Evolutionary conservation across 2,113 vertebrate species (phyloP).

Genomic region (Gymnocephalus cernua): DNA sequence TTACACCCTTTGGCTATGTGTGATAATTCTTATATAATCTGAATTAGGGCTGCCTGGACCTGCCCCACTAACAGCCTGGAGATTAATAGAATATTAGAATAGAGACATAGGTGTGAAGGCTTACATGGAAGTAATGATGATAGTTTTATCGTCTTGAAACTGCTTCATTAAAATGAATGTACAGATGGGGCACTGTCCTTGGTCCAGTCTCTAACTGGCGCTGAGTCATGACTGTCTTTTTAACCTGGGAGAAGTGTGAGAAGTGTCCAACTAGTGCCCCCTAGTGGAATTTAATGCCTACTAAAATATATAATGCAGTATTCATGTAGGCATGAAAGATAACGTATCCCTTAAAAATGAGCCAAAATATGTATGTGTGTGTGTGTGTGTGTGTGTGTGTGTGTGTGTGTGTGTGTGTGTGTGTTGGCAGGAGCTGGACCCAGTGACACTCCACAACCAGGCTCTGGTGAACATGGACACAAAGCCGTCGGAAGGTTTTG

Average conservation of each 20-base stretch:
- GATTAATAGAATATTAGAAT: slow-evolving; percentile 37
- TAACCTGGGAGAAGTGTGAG: background rate
- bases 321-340: no score
- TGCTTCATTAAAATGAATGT: slow-evolving; percentile 39
- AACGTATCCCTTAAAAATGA: no score
- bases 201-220: background rate
- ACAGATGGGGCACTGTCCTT: slow-evolving; percentile 21
- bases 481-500: slow-evolving; percentile 93
- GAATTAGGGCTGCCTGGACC: slow-evolving; percentile 25
- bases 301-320: background rate
- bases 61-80: slow-evolving; percentile 20
- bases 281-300: slow-evolving; percentile 25
- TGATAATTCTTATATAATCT: slow-evolving; percentile 17
- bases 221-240: background rate
- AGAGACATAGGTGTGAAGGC: slow-evolving; percentile 50
- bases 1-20: background rate
- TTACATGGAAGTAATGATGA: slow-evolving; percentile 34
- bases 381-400: no score
- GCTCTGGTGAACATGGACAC: slow-evolving; percentile 95
- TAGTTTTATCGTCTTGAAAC: slow-evolving; percentile 19
- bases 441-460: slow-evolving; percentile 96
- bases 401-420: slow-evolving; percentile 19
- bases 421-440: slow-evolving; percentile 88
- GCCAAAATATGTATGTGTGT: no score
- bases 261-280: slow-evolving; percentile 36